Percentiles rank a stretch among this genome's conserved stretches.
phyloP scores from a whole-genome alignment of 2,113 vertebrate genomes.

The Rynchops niger region DNA sequence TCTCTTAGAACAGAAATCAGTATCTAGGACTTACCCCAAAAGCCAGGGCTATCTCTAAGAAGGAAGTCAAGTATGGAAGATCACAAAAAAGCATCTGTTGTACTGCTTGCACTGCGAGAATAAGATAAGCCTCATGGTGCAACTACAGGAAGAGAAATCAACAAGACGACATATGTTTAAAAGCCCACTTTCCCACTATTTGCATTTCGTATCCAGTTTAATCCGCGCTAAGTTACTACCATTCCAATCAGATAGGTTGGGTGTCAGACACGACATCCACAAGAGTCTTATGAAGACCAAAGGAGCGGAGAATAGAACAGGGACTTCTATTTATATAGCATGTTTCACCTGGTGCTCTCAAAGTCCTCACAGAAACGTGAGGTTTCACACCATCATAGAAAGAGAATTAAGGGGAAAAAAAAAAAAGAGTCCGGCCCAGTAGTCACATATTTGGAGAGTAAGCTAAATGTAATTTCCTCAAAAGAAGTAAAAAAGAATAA shows the following conservation, averaged over 20 bases:
- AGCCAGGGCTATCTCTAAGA: slow-evolving; percentile 41
- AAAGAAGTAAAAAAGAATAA: not conserved
- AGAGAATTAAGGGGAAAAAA: not conserved
- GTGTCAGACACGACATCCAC: not conserved
- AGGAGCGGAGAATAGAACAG: not conserved
- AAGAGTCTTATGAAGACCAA: not conserved
- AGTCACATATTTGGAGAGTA: not conserved
- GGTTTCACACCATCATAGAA: not conserved
- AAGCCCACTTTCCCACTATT: not conserved
- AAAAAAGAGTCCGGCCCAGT: not conserved
- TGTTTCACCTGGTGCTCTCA: not conserved
- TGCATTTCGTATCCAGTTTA: not conserved
- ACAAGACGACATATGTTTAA: not conserved
- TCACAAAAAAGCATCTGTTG: slow-evolving; percentile 42
- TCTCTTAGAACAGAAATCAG: not conserved
- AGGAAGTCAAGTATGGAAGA: not conserved
- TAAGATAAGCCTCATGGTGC: slow-evolving; percentile 22
- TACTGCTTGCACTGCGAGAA: slow-evolving; percentile 58
- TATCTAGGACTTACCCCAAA: slow-evolving; percentile 54
- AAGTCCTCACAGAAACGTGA: not conserved
- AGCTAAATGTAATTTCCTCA: not conserved
- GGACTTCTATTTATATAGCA: not conserved
- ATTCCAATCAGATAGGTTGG: not conserved
- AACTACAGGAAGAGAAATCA: not conserved
- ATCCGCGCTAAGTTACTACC: not conserved